Evolutionary conservation across 2,113 vertebrate genomes (phyloP), one percentile per base, ranked within the genome.

Genomic region (Piliocolobus tephrosceles): DNA sequence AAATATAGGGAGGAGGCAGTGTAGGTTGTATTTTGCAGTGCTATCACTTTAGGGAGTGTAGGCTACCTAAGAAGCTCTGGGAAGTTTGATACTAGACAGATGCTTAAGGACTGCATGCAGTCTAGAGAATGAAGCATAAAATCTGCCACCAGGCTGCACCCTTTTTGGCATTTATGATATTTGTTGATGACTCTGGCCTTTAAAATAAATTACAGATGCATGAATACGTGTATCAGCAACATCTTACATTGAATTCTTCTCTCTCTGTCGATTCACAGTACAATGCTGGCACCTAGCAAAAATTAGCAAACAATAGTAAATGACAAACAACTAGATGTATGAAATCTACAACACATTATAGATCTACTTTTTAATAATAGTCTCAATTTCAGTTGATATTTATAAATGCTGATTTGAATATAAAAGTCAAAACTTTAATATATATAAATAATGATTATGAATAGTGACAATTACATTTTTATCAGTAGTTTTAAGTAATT

Each of bases 401-500:
- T 96, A 43, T 96, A 11, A 45, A 78, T n/a, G 50, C 8, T 97
- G 3, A 40, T 83, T 8, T 9, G 68, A 25, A 61, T 78, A 4
- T 4, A 78, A 72, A 57, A 57, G 8, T 57, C 23, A 4, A 97
- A 61, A 20, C 4, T 87, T 96, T 43, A 82, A 64, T 84, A 81
- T 76, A 38, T 14, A 45, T 8, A 70, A 23, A 1, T 32, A 90
- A 22, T 73, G 47, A 22, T 85, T 93, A 97, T 93, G 17, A 55
- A 82, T 0, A 32, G 50, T 76, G 43, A 20, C 0, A 30, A 7
- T 50, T 96, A 85, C 40, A 9, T 32, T 52, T 78, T 72, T 58
- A 78, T 75, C 32, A 45, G 88, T 47, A 47, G 3, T 83, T 91
- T 91, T 32, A 98, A 95, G 94, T 76, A 88, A 90, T 17, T 97